Evolutionary conservation across 2,888 invertebrate species (phyloP), one percentile per base, ranked within the genome.

Genomic region (Orchesella flavescens): DNA sequence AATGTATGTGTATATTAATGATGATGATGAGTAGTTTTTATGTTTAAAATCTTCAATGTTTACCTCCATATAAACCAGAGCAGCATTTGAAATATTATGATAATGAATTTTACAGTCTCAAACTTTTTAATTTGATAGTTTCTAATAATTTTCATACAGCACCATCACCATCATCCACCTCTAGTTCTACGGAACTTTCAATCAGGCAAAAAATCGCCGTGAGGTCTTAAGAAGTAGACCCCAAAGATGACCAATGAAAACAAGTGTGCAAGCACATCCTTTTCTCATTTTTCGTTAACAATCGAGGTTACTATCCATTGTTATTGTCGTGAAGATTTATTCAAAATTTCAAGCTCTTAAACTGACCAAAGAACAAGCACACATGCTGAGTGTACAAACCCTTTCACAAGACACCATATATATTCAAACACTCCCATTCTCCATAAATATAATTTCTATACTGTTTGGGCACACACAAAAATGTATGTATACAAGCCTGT

Each of bases 311-410:
- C 34, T 34, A 34, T 7, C 34, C 34, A 34, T 34, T 34, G 34
- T 34, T 34, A 34, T 34, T 34, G 34, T 3, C 43, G 21, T 19
- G 15, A 10, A n/a, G 49, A 34, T 34, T n/a, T n/a, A 34, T 34
- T 34, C 34, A 34, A 34, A 34, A 34, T 68, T 44, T 61, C 46
- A 68, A 55, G 46, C 74, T 74, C 49, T 63, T 78, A 34, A 34
- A 34, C 19, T 59, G 24, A 68, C 55, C 63, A 55, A 81, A 69
- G 34, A 23, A 57, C 53, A 74, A 65, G 66, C 65, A 43, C 55
- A 24, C 81, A 81, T 44, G 81, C 81, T 81, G 81, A 66, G 81
- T 9, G 23, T 66, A 69, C 68, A 53, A 81, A 74, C 74, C 81
- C 74, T 81, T 80, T 68, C 5, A 23, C n/a, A 59, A 61, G 61